Evolutionary conservation across 2,797 vertebrate genomes (phyloP), one percentile per base, ranked within the genome.

Genomic region (Coranthus polyacanthus): DNA sequence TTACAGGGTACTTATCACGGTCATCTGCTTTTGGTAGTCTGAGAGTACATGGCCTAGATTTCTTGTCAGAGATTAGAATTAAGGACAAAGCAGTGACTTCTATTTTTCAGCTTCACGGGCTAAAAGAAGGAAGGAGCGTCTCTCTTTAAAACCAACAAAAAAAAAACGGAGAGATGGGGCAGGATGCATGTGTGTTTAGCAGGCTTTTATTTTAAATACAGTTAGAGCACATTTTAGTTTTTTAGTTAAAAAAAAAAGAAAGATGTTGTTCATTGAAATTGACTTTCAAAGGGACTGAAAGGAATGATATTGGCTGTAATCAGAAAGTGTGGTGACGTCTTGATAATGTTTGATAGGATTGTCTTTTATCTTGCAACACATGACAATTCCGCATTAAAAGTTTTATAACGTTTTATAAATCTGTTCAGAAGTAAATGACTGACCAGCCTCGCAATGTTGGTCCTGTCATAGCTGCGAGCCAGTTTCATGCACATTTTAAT

Each of bases 11-110:
- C 12, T 52, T 66, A 26, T 47, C 22, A 32, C 32, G 38, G 43
- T 54, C 36, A 73, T 79, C 67, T 78, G 64, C 59, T 80, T 68
- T 85, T 79, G 18, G 50, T 73, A 50, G 78, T 78, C 37, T 49
- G 56, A 56, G 32, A 1, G 10, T 36, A 18, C 45, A 29, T 69
- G 75, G 16, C 78, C 56, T 70, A 66, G 45, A 78, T 74, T 53
- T 60, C 42, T 12, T 39, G 47, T 81, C 60, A 72, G 15, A 57
- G 67, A 64, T 47, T 52, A 50, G 41, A 51, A 18, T 47, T n/a
- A 21, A 65, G 29, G 26, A 68, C n/a, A 64, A 74, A 73, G 21
- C 43, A 45, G 41, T 43, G 5, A 41, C 36, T 54, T 17, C 12
- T 46, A 20, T n/a, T 58, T 58, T 16, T 68, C 32, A 10, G 42